phyloP scores from a whole-genome alignment of 2,797 vertebrate genomes.

The Onychomys torridus region DNA sequence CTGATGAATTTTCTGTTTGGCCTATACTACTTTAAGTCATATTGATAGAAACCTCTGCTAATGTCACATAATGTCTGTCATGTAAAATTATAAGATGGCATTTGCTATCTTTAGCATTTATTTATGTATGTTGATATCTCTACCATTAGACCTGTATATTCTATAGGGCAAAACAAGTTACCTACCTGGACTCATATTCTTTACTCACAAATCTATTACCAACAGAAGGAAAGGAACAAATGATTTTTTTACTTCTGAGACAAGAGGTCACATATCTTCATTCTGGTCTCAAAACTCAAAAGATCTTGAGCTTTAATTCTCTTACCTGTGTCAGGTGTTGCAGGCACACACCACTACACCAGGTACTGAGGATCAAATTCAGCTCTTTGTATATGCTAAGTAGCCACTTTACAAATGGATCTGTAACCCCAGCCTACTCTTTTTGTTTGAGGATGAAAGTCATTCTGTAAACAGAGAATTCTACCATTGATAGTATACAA shows the following conservation, averaged over 20 bases:
- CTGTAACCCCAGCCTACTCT: not conserved
- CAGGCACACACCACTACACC: not conserved
- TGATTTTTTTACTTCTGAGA: not conserved
- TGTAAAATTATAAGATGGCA: not conserved
- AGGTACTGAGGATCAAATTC: no score
- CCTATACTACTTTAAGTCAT: not conserved
- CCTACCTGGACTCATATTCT: not conserved
- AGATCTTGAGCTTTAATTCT: not conserved
- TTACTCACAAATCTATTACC: conserved; percentile 4
- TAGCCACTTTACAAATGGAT: not conserved
- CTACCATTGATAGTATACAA: not conserved
- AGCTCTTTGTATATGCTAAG: not conserved
- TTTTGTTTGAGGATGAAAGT: not conserved
- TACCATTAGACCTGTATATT: not conserved
- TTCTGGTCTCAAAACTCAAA: not conserved
- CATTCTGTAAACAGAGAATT: not conserved
- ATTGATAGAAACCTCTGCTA: not conserved
- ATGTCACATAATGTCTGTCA: not conserved
- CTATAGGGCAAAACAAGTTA: not conserved
- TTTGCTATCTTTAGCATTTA: not conserved
- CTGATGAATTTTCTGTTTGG: not conserved
- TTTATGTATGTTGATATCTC: not conserved
- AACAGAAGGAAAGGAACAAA: not conserved
- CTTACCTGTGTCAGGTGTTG: not conserved
- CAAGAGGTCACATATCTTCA: not conserved